Evolutionary conservation across 2,113 vertebrate species (phyloP).

Genomic region (Polyodon spathula): DNA sequence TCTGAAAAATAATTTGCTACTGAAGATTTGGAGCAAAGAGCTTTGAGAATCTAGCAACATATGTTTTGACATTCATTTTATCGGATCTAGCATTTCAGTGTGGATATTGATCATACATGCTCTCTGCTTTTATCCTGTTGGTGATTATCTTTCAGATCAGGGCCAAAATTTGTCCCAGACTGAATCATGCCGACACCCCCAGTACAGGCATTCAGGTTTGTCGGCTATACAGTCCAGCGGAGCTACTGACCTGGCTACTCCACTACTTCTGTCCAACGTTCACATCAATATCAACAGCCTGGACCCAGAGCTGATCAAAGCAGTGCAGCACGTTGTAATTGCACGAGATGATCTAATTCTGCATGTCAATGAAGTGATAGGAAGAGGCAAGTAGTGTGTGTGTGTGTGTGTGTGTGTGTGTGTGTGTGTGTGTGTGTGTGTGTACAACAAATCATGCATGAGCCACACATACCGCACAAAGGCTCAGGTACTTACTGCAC

Average conservation of each 20-base stretch:
- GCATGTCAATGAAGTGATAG: conserved; percentile 87
- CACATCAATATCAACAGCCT: conserved; percentile 84
- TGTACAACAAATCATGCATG: too few relatives aligned
- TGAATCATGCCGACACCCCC: conserved; percentile 69
- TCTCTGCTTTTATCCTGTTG: conserved; percentile 27
- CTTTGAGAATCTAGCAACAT: too few relatives aligned
- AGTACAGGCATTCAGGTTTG: conserved; percentile 73
- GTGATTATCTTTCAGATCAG: conserved; percentile 65
- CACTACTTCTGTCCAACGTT: conserved; percentile 74
- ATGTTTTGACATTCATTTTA: too few relatives aligned
- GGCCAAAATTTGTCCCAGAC: conserved; percentile 77
- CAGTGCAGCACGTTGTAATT: conserved; percentile 91
- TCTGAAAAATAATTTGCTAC: too few relatives aligned
- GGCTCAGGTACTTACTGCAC: too few relatives aligned
- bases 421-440: too few relatives aligned
- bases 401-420: too few relatives aligned
- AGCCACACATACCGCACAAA: too few relatives aligned
- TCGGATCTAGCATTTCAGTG: too few relatives aligned
- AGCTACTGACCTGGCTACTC: conserved; percentile 82
- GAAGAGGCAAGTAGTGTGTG: conserved; percentile 80
- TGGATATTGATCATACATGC: too few relatives aligned
- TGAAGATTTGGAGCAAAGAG: too few relatives aligned
- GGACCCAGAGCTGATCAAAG: conserved; percentile 86
- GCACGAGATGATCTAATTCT: conserved; percentile 80
- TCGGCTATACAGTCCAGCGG: conserved; percentile 70